Percentiles rank a stretch among this genome's conserved stretches.
Conservation (phyloP, 2,797 vertebrate species). For the Masticophis lateralis region DNA sequence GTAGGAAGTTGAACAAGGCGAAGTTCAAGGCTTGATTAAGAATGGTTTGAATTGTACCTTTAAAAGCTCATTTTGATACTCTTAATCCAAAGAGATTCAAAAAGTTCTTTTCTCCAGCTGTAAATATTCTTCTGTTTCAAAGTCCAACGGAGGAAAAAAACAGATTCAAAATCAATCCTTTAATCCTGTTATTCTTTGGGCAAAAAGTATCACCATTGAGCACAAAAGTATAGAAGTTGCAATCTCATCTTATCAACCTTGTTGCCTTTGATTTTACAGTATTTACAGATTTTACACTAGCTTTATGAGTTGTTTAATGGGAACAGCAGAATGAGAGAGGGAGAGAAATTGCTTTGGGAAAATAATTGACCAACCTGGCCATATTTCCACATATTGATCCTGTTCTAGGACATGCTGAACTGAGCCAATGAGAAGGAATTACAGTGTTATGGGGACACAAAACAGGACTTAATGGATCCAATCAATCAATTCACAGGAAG, state of each 20-base stretch:
- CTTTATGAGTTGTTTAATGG: not conserved
- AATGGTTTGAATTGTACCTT: not conserved
- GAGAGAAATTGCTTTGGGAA: not conserved
- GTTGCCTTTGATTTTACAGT: not conserved
- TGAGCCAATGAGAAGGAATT: not conserved
- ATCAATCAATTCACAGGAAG: not conserved
- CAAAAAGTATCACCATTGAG: not conserved
- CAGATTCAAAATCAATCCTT: not conserved
- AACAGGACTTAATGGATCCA: not conserved
- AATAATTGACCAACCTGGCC: not conserved
- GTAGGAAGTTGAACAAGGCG: not conserved
- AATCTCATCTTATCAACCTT: not conserved
- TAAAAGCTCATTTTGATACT: not conserved
- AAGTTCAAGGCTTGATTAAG: not conserved
- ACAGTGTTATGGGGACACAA: not conserved
- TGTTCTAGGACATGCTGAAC: not conserved
- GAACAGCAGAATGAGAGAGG: not conserved
- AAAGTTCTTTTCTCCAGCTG: not conserved
- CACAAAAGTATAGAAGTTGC: not conserved
- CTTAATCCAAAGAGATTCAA: not conserved
- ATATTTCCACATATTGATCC: not conserved
- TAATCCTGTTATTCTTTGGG: not conserved
- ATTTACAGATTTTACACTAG: not conserved
- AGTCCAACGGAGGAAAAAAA: too few relatives aligned
- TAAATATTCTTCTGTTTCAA: not conserved